phyloP scores from a whole-genome alignment of 2,113 vertebrate species.

The Cichladusa arquata region DNA sequence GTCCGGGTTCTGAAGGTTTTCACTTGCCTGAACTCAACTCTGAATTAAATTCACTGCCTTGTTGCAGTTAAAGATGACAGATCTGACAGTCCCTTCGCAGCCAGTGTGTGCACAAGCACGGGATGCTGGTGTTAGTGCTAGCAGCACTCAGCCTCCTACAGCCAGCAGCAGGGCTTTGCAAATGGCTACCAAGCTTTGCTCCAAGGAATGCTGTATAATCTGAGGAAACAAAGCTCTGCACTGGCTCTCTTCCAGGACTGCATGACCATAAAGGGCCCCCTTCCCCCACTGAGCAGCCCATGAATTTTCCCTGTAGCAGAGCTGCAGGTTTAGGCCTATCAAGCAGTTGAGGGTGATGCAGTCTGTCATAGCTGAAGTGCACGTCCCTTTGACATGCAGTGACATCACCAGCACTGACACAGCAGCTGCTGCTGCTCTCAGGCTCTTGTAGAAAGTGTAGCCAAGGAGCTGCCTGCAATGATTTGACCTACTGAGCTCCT shows the following conservation, averaged over 20 bases:
- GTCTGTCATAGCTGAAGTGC: background rate
- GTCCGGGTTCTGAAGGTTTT: background rate
- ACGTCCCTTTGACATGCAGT: background rate
- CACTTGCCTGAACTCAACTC: background rate
- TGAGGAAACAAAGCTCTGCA: background rate
- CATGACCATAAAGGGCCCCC: background rate
- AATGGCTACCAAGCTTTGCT: background rate
- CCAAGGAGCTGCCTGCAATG: background rate
- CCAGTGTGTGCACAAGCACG: background rate
- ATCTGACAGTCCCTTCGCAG: background rate
- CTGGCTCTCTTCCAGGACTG: background rate
- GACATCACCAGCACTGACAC: background rate
- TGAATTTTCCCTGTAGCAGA: background rate
- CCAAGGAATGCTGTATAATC: background rate
- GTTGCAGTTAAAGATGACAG: background rate
- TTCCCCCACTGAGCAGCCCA: background rate
- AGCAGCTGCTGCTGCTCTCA: background rate
- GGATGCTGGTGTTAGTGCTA: background rate
- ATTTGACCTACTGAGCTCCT: background rate
- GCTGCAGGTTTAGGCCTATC: background rate
- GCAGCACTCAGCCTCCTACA: background rate
- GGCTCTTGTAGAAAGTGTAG: background rate
- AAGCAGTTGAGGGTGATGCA: background rate
- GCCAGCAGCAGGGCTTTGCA: background rate
- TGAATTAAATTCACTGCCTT: background rate